Evolutionary conservation across 2,113 vertebrate species (phyloP).

Genomic region (Charina bottae): DNA sequence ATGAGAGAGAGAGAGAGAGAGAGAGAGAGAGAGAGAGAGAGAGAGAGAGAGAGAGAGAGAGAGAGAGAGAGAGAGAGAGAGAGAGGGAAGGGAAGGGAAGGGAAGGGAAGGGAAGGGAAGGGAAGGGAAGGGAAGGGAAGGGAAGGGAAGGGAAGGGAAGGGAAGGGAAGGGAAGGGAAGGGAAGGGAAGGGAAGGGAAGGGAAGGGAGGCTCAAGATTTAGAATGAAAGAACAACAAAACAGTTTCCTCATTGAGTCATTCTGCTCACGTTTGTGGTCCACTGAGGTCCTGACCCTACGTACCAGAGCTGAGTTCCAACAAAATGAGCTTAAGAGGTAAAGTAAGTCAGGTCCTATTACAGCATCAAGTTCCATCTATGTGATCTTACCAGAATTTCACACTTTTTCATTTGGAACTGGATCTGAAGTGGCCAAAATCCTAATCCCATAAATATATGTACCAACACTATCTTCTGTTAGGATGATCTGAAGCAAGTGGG

Average conservation of each 20-base stretch:
- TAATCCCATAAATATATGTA: not conserved
- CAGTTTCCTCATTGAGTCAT: not conserved
- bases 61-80: too few relatives aligned
- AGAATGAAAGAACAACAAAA: not conserved
- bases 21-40: not conserved
- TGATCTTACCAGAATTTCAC: not conserved
- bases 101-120: too few relatives aligned
- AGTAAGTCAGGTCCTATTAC: not conserved
- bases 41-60: too few relatives aligned
- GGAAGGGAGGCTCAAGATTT: constrained; percentile 64
- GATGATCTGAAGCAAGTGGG: too few relatives aligned
- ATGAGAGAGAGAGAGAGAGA: not conserved
- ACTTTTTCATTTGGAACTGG: not conserved
- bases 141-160: too few relatives aligned
- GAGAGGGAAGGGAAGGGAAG: too few relatives aligned
- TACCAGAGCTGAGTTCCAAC: not conserved
- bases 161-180: too few relatives aligned
- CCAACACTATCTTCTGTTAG: too few relatives aligned
- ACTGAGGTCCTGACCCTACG: not conserved
- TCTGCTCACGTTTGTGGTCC: not conserved
- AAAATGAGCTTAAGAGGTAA: not conserved
- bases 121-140: too few relatives aligned
- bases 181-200: too few relatives aligned
- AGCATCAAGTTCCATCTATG: not conserved
- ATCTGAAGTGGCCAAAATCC: not conserved